A percentile compares a stretch with the other conserved stretches of the same genome.
phyloP scores from a whole-genome alignment of 2,888 invertebrate genomes.

The Xylophagus ater region DNA sequence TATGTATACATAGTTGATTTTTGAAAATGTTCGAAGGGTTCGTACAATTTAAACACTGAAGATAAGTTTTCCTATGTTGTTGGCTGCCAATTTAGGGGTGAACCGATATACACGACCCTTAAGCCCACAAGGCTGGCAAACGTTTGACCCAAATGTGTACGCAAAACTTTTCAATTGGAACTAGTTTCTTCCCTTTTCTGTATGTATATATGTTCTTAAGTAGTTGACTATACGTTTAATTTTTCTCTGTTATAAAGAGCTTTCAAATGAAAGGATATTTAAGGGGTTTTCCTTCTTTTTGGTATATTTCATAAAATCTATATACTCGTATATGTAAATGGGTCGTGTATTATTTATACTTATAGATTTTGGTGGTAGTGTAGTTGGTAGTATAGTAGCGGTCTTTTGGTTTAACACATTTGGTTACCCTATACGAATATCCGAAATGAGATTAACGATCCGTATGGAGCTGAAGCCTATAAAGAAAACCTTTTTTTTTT shows the following conservation, averaged over 20 bases:
- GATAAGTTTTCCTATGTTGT: constrained; percentile 8
- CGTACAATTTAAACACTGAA: neutral
- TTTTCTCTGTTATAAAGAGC: too few relatives aligned
- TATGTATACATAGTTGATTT: too few relatives aligned
- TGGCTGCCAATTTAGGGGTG: constrained; percentile 19
- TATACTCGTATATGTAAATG: neutral
- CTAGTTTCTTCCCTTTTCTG: constrained; percentile 8
- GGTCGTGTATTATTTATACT: neutral
- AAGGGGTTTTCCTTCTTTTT: too few relatives aligned
- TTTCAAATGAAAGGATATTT: too few relatives aligned
- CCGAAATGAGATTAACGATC: constrained; percentile 16
- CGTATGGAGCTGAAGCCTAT: constrained; percentile 4
- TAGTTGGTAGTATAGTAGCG: constrained; percentile 13
- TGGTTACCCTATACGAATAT: constrained; percentile 15
- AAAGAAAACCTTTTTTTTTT: too few relatives aligned
- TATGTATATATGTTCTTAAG: neutral
- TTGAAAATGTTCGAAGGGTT: too few relatives aligned
- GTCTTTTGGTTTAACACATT: constrained; percentile 19
- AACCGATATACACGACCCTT: constrained; percentile 20
- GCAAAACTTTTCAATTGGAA: constrained; percentile 18
- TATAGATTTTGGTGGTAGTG: neutral
- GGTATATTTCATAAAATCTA: neutral
- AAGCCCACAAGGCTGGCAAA: constrained; percentile 20
- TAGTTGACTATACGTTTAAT: neutral
- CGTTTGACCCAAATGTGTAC: constrained; percentile 19